A percentile compares a stretch with the other conserved stretches of the same genome.
Evolutionary conservation across 2,888 invertebrate genomes (phyloP).

Genomic region (Alloscopus bannaensis): DNA sequence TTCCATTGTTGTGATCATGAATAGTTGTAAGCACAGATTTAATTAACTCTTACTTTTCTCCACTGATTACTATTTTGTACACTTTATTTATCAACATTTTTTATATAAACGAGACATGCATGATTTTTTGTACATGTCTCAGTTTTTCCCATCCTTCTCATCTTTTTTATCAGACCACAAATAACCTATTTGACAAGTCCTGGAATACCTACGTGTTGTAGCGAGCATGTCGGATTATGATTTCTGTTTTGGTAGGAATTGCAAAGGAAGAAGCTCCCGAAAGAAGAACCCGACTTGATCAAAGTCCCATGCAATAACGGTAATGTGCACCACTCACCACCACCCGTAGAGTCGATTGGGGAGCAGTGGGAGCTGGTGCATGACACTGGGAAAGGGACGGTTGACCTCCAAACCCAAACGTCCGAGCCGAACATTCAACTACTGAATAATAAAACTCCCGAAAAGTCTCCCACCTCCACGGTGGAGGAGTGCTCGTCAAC

Average conservation of each 20-base stretch:
- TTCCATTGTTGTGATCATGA: conserved; percentile 53
- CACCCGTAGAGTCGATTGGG: background rate
- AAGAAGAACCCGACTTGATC: conserved; percentile 63
- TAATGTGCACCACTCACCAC: background rate
- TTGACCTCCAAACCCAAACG: conserved; percentile 33
- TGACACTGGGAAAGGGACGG: conserved; percentile 1
- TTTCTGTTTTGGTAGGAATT: conserved; percentile 44
- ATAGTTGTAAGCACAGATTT: conserved; percentile 33
- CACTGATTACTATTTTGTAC: background rate
- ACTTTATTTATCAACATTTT: background rate
- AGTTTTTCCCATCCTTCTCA: too few relatives aligned
- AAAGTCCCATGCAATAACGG: conserved; percentile 32
- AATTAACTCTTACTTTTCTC: conserved; percentile 5
- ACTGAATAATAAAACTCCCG: conserved; percentile 31
- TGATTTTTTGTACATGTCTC: too few relatives aligned
- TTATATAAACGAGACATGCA: background rate
- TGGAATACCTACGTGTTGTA: too few relatives aligned
- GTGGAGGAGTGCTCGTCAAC: background rate
- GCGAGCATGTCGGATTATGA: too few relatives aligned
- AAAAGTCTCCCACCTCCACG: conserved; percentile 1
- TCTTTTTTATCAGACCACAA: too few relatives aligned
- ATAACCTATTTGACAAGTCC: too few relatives aligned
- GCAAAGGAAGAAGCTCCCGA: conserved; percentile 43
- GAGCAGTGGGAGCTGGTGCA: background rate
- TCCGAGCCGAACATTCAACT: conserved; percentile 30